Conservation (phyloP, 2,113 vertebrate genomes). For the Spermophilus dauricus region DNA sequence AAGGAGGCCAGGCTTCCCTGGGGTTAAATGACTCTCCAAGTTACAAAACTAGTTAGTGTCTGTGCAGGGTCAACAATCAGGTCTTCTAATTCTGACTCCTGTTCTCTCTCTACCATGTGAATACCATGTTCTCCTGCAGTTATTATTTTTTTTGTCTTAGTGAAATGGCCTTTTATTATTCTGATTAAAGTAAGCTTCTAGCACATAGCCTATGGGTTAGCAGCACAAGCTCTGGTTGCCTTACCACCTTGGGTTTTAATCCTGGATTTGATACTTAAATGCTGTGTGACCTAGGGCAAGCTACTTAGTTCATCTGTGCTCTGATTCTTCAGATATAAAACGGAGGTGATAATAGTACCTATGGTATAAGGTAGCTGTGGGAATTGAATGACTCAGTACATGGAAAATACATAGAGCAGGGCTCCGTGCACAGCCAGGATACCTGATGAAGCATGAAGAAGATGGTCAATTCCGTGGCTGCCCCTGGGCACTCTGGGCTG, state of each 20-base stretch:
- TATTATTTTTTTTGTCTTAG: not conserved
- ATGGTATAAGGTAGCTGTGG: not conserved
- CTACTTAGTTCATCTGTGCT: not conserved
- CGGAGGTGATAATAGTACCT: not conserved
- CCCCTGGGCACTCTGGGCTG: too few relatives aligned
- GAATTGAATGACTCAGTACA: not conserved
- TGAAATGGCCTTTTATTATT: not conserved
- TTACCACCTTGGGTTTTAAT: not conserved
- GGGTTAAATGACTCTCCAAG: not conserved
- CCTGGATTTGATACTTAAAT: not conserved
- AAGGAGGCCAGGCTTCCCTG: not conserved
- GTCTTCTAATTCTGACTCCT: not conserved
- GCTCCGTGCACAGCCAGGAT: not conserved
- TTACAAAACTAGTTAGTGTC: not conserved
- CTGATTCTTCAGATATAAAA: not conserved
- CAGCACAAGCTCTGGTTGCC: not conserved
- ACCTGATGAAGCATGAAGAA: not conserved
- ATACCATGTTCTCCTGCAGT: not conserved
- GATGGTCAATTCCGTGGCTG: fast-evolving
- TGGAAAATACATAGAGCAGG: fast-evolving
- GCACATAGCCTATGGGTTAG: not conserved
- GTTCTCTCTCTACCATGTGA: not conserved
- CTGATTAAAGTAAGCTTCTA: not conserved
- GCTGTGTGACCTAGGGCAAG: not conserved
- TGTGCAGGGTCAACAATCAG: not conserved